Conservation (phyloP, 2,888 invertebrate genomes). For the Cephus spinipes region DNA sequence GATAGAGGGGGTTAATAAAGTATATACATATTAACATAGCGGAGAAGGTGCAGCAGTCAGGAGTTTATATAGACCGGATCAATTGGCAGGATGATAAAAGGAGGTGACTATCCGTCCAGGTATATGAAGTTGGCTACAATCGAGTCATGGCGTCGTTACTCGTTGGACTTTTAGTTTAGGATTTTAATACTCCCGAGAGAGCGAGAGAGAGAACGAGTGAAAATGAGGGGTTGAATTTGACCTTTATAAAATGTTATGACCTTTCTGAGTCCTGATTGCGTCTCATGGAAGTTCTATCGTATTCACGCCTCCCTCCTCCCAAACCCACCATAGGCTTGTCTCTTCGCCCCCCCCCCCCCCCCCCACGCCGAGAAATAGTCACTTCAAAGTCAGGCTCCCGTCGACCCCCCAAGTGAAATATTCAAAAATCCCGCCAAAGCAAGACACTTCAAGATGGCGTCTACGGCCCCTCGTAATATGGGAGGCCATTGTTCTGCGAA, state of each 20-base stretch:
- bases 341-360: no score
- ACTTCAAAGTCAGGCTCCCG: no score
- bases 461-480: slow-evolving; percentile 19
- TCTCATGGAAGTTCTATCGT: background rate
- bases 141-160: no score
- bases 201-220: slow-evolving; percentile 33
- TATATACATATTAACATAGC: no score
- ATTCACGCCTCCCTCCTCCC: no score
- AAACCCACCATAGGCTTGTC: no score
- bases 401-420: background rate
- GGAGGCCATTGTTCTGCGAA: slow-evolving; percentile 34
- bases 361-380: no score
- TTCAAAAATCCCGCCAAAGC: background rate
- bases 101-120: no score
- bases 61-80: no score
- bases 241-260: slow-evolving; percentile 60
- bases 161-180: slow-evolving; percentile 28
- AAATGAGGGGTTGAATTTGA: slow-evolving; percentile 39
- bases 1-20: background rate
- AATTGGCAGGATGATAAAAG: no score
- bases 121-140: no score
- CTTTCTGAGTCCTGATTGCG: slow-evolving; percentile 52
- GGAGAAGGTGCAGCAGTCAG: no score
- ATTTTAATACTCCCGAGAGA: slow-evolving; percentile 56
- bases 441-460: background rate